Conservation (phyloP, 2,797 vertebrate genomes). For the Channa striata region DNA sequence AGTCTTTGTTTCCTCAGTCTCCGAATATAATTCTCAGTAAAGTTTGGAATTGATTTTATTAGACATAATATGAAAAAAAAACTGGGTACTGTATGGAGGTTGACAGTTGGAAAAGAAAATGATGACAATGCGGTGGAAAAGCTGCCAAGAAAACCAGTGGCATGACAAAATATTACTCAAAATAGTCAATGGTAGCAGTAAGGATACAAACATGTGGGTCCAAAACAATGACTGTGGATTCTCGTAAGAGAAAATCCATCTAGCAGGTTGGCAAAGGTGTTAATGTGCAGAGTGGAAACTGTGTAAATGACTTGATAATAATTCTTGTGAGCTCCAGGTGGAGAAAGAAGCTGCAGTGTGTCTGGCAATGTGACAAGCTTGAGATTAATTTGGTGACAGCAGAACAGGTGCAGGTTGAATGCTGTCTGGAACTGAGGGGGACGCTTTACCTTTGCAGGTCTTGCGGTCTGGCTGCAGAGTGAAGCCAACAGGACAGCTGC, state of each 20-base stretch:
- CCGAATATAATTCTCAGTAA: slow-evolving; percentile 32
- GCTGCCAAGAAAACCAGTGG: slow-evolving; percentile 41
- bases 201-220: slow-evolving; percentile 14
- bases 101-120: slow-evolving; percentile 23
- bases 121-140: slow-evolving; percentile 48
- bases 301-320: slow-evolving; percentile 14
- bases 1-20: slow-evolving; percentile 44
- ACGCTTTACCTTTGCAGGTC: slow-evolving; percentile 93
- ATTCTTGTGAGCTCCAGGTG: slow-evolving; percentile 15
- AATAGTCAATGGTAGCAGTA: slow-evolving; percentile 18
- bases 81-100: slow-evolving; percentile 11
- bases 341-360: slow-evolving; percentile 17
- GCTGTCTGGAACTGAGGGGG: slow-evolving; percentile 14
- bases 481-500: slow-evolving; percentile 98
- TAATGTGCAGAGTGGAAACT: neutral
- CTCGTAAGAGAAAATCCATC: slow-evolving; percentile 19
- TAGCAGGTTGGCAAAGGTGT: neutral
- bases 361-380: slow-evolving; percentile 20
- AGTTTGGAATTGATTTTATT: slow-evolving; percentile 42
- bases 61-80: slow-evolving; percentile 28
- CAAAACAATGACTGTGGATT: slow-evolving; percentile 16
- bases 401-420: slow-evolving; percentile 36
- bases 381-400: slow-evolving; percentile 42
- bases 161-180: slow-evolving; percentile 42
- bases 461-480: slow-evolving; percentile 96